These are phyloP conservation scores for Heloderma charlesbogerti DNA, from an alignment of 2,113 vertebrate genomes.

Conservation along the genomic window DNA sequence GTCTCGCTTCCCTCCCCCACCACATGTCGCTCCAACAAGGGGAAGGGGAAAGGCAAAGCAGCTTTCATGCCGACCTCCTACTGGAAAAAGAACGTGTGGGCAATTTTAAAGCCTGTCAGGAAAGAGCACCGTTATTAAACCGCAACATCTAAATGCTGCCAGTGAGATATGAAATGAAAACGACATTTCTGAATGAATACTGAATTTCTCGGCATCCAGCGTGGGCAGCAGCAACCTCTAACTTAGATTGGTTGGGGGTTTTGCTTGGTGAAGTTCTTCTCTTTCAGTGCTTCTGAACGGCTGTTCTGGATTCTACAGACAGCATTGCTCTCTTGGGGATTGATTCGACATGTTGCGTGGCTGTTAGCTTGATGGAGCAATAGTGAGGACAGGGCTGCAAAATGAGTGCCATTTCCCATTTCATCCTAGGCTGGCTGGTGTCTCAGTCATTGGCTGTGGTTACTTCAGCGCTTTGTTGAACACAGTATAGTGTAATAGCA, in stretches of 20 bases:
- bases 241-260: conserved; percentile 51
- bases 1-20: conserved; percentile 36
- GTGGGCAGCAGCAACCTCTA: conserved; percentile 27
- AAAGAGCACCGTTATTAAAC: conserved; percentile 51
- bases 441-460: not conserved
- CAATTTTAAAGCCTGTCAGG: conserved; percentile 40
- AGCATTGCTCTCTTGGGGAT: not conserved
- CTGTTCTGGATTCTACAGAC: not conserved
- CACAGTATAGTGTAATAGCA: not conserved
- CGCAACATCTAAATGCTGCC: conserved; percentile 19
- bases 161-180: conserved; percentile 57
- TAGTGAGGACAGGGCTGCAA: not conserved
- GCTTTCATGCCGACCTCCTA: conserved; percentile 47
- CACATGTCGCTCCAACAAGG: conserved; percentile 54
- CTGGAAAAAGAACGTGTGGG: conserved; percentile 41
- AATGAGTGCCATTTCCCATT: not conserved
- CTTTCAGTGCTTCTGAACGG: not conserved
- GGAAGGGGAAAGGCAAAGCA: conserved; percentile 18
- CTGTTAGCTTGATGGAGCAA: conserved; percentile 18
- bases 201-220: conserved; percentile 40
- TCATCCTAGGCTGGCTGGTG: not conserved
- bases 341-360: not conserved
- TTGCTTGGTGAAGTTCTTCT: conserved; percentile 19
- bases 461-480: not conserved
- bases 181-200: conserved; percentile 47